These are phyloP conservation scores for Slavum lentiscoides DNA, from an alignment of 2,888 invertebrate species.

Conservation along the genomic window DNA sequence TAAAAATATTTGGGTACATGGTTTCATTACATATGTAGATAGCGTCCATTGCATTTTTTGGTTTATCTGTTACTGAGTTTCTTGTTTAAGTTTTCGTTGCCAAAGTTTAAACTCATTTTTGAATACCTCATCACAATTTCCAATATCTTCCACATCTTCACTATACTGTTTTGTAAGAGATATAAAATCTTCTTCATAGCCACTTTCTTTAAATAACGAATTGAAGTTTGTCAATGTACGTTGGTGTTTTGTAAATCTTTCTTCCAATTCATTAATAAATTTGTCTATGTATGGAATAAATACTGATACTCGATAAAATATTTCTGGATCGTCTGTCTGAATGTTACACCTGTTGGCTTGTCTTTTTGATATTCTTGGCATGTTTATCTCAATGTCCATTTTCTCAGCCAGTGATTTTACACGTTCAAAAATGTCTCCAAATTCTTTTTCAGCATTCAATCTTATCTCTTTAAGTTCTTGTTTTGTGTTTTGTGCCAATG, in stretches of 20 bases:
- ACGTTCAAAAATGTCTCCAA: constrained; percentile 16
- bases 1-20: too few relatives aligned
- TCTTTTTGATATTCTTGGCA: constrained; percentile 12
- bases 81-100: too few relatives aligned
- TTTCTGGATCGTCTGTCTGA: constrained; percentile 2
- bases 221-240: too few relatives aligned
- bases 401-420: constrained; percentile 10
- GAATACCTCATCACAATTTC: too few relatives aligned
- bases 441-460: constrained; percentile 19
- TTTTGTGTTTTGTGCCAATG: constrained; percentile 16
- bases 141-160: too few relatives aligned
- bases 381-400: constrained; percentile 18
- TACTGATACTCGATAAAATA: constrained; percentile 28
- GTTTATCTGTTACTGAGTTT: too few relatives aligned
- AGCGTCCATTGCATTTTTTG: too few relatives aligned
- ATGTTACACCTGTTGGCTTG: constrained; percentile 22
- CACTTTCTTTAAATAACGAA: too few relatives aligned
- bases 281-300: constrained; percentile 27
- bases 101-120: too few relatives aligned
- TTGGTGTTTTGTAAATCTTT: constrained; percentile 25
- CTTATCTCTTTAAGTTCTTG: constrained; percentile 11
- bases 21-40: too few relatives aligned
- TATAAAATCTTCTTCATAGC: too few relatives aligned
- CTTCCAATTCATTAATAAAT: constrained; percentile 19
- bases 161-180: too few relatives aligned